Percentiles rank a stretch among this genome's conserved stretches.
phyloP scores from a whole-genome alignment of 92 coral and sea anemone genomes.

The Galaxea fascicularis region DNA sequence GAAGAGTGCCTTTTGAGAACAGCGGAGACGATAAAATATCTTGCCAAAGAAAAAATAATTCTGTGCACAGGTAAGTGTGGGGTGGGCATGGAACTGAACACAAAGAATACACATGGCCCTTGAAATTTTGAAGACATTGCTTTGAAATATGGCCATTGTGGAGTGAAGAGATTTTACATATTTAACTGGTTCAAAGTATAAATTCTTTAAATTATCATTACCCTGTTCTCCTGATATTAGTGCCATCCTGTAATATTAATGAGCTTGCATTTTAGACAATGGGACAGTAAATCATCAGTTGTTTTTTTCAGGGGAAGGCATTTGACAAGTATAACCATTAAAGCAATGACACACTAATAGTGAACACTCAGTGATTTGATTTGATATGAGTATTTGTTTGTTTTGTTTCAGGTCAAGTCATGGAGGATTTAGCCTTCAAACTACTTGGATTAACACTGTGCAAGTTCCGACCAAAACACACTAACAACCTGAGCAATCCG shows the following conservation, averaged over 20 bases:
- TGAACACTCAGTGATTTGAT: not conserved
- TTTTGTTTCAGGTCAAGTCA: conserved; percentile 55
- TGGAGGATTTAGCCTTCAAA: conserved; percentile 65
- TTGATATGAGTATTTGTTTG: not conserved
- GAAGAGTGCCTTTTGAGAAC: conserved; percentile 76
- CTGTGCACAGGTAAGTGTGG: conserved; percentile 70
- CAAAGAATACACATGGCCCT: not conserved
- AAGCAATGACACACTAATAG: too few species aligned
- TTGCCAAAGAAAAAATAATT: conserved; percentile 74
- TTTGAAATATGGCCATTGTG: not conserved
- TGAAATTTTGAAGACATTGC: not conserved
- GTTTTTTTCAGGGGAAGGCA: too few species aligned
- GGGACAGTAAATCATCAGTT: too few species aligned
- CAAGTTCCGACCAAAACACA: conserved; percentile 71
- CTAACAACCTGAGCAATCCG: conserved; percentile 72
- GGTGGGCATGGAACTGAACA: not conserved
- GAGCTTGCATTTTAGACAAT: too few species aligned
- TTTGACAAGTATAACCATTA: too few species aligned
- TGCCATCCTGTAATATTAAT: too few species aligned
- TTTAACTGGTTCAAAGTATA: too few species aligned
- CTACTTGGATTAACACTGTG: conserved; percentile 51
- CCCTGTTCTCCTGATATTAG: too few species aligned
- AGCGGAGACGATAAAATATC: conserved; percentile 69
- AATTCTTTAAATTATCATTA: too few species aligned
- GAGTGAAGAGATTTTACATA: too few species aligned